These are phyloP conservation scores for Darevskia nairensis DNA, from an alignment of 2,797 vertebrate genomes.

Conservation along the genomic window DNA sequence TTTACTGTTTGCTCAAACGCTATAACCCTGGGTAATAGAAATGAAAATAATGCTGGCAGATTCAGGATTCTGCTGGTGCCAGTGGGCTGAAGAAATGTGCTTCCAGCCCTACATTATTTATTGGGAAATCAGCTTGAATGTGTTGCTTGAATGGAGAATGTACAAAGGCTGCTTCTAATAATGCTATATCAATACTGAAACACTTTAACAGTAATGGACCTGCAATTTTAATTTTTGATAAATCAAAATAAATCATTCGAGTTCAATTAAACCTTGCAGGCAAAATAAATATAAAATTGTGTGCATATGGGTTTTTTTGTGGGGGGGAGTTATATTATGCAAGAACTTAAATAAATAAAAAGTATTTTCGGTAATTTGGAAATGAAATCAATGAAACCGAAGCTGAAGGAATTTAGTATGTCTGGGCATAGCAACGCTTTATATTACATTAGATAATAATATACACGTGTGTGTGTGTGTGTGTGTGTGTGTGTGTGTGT, in stretches of 20 bases:
- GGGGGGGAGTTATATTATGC: background rate
- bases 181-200: background rate
- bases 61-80: background rate
- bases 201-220: constrained; percentile 1
- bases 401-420: constrained; percentile 53
- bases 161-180: background rate
- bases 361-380: background rate
- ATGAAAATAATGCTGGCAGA: background rate
- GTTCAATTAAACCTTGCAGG: background rate
- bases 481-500: too few relatives aligned
- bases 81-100: background rate
- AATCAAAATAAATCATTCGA: constrained; percentile 6
- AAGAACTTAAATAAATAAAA: background rate
- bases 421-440: constrained; percentile 49
- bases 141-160: background rate
- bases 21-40: background rate
- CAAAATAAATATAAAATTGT: background rate
- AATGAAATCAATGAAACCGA: background rate
- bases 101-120: constrained; percentile 3
- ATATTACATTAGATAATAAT: constrained; percentile 62
- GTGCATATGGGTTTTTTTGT: background rate
- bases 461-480: too few relatives aligned
- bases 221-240: constrained; percentile 13
- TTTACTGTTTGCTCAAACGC: constrained; percentile 10
- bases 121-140: background rate